Evolutionary conservation across 2,797 vertebrate genomes (phyloP), one percentile per base, ranked within the genome.

Genomic region (Agapornis canus): DNA sequence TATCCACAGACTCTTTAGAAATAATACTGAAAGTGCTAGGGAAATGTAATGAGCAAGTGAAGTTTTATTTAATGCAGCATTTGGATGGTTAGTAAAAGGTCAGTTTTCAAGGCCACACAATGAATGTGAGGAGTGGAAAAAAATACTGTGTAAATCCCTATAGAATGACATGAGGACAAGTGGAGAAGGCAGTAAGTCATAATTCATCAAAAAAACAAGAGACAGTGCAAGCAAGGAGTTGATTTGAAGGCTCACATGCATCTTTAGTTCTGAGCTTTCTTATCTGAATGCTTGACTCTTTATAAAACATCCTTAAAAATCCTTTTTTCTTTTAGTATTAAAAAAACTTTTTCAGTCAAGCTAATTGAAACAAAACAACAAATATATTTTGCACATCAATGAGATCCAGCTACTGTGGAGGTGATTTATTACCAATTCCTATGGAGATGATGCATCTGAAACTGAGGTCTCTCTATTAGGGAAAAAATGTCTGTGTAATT

Each of bases 381-480:
- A 90, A 52, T 14, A 56, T 26, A 56, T 77, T 84, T 73, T 63
- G 13, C 39, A 12, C 21, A 16, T 71, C 54, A 94, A 22, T 56
- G 19, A 84, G 80, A 79, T 47, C 40, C 40, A 72, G 60, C 40
- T 59, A 21, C 69, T 31, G 22, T 23, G 56, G 56, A 65, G 8
- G 57, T 57, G 40, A 83, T 71, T 86, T 85, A 71, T 80, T 37
- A 68, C 26, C 48, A 77, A 49, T 93, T 89, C 49, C 40, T 9
- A 2, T 32, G 22, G 75, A 93, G 48, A 71, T 49, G 21, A 57
- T 19, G n/a, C 37, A 9, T 70, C 81, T 84, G 71, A 82, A 93
- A 92, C 15, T 31, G 60, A 86, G 32, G 21, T 73, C 3, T 93
- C 27, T 54, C 26, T 81, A 56, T 51, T 42, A 82, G 57, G 31